Conservation (phyloP, 2,888 invertebrate genomes). For the Peribatodes rhomboidaria region DNA sequence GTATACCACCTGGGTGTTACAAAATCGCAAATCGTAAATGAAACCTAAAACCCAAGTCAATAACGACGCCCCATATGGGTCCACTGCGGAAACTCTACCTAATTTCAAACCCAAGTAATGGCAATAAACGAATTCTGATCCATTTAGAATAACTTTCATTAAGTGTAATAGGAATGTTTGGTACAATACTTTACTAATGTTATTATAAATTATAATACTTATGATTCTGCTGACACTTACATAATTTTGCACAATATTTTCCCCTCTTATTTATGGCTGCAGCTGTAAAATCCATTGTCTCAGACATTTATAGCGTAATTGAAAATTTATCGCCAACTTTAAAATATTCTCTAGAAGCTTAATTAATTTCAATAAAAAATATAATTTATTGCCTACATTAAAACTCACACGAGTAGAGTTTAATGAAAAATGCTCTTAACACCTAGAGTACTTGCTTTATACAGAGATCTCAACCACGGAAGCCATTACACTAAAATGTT, state of each 20-base stretch:
- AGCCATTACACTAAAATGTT: conserved; percentile 37
- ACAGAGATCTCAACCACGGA: conserved; percentile 22
- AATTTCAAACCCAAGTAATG: too few relatives aligned
- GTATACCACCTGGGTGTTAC: too few relatives aligned
- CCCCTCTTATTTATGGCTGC: background rate
- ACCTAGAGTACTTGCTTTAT: conserved; percentile 34
- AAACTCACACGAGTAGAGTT: conserved; percentile 23
- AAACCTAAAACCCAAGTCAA: too few relatives aligned
- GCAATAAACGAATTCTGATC: too few relatives aligned
- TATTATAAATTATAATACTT: too few relatives aligned
- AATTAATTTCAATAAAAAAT: conserved; percentile 30
- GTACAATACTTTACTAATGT: too few relatives aligned
- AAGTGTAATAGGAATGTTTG: too few relatives aligned
- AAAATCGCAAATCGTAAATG: too few relatives aligned
- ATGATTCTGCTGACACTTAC: background rate
- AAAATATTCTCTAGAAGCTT: conserved; percentile 10
- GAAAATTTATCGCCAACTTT: conserved; percentile 20
- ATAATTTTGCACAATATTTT: background rate
- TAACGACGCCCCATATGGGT: too few relatives aligned
- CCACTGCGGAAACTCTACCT: too few relatives aligned
- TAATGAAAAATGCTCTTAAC: conserved; percentile 39
- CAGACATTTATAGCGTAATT: conserved; percentile 19
- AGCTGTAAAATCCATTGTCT: conserved; percentile 17
- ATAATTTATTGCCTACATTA: conserved; percentile 29
- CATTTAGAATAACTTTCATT: too few relatives aligned